Evolutionary conservation across 2,888 invertebrate genomes (phyloP), one percentile per base, ranked within the genome.

Genomic region (Atethmia centrago): DNA sequence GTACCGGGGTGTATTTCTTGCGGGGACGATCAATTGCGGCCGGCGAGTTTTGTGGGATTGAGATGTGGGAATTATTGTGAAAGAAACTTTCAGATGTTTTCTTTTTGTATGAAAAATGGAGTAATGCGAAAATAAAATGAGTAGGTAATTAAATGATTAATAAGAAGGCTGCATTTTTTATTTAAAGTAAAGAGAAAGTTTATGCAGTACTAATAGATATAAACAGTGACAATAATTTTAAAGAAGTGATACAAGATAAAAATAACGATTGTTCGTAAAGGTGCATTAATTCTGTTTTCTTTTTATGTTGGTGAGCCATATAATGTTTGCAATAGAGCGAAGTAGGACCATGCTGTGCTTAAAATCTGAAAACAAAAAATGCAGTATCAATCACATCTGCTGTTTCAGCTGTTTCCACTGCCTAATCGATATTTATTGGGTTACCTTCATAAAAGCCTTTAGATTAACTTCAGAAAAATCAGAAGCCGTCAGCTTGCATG

Each of bases 391-490:
- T 53, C 7, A 21, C 0, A 0, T 71, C 5, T 71, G 2, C 16
- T 7, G 4, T 21, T 36, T 25, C 4, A 25, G 21, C 16, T 47
- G 8, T 2, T 71, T 71, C 16, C 12, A 16, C 3, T 36, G 1
- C 9, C 12, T n/a, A 25, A 21, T 16, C 19, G 12, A 45, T 21
- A 71, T 21, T 40, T 40, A 16, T 45, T 21, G 47, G 0, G 0
- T 1, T 42, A 91, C 91, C 89, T 81, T 89, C 87, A 88, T 91
- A 78, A 90, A 91, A 7, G 89, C 87, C n/a, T 84, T 90, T 7
- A 94, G 85, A 75, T 92, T 93, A 31, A 94, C 93, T 61, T 93
- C 93, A 72, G 92, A 88, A 83, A 91, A 94, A 10, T 90, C 89
- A 31, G 84, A 88, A 36, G 94, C 93, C 3, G 94, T 93, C 67